These are phyloP conservation scores for Cryptops parisi DNA, from an alignment of 2,888 invertebrate genomes.

Conservation along the genomic window DNA sequence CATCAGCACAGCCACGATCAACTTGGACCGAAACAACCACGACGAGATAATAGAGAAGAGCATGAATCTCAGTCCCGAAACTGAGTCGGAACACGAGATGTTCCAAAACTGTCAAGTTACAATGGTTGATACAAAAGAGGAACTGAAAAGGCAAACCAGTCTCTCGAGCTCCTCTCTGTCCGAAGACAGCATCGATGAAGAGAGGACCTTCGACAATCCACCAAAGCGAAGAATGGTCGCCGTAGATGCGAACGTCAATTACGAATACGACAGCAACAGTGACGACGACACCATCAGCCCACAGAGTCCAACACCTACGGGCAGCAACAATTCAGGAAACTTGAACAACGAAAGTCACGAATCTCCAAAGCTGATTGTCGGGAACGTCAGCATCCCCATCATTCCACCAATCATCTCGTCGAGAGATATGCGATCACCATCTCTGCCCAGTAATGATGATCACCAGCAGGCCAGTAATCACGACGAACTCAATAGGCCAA, in stretches of 20 bases:
- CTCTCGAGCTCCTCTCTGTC: constrained; percentile 16
- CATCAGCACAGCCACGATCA: background rate
- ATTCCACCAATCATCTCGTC: constrained; percentile 12
- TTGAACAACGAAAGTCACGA: background rate
- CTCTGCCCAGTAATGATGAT: background rate
- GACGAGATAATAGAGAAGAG: too few species aligned
- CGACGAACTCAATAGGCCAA: constrained; percentile 2
- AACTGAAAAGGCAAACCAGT: background rate
- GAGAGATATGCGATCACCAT: constrained; percentile 1
- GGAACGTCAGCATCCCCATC: constrained; percentile 8
- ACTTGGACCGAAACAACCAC: too few species aligned
- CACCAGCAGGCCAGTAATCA: background rate
- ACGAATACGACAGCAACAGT: background rate
- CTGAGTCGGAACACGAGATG: background rate
- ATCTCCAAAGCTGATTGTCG: background rate
- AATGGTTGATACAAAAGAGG: background rate
- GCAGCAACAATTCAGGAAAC: background rate
- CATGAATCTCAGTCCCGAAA: background rate
- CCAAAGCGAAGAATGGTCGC: constrained; percentile 3
- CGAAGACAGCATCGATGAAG: constrained; percentile 15
- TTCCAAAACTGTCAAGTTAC: too few species aligned
- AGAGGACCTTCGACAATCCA: background rate
- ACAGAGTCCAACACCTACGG: background rate
- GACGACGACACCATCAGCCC: background rate
- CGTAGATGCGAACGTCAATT: background rate